Evolutionary conservation across 2,888 invertebrate species (phyloP), one percentile per base, ranked within the genome.

Genomic region (Encarsia formosa): DNA sequence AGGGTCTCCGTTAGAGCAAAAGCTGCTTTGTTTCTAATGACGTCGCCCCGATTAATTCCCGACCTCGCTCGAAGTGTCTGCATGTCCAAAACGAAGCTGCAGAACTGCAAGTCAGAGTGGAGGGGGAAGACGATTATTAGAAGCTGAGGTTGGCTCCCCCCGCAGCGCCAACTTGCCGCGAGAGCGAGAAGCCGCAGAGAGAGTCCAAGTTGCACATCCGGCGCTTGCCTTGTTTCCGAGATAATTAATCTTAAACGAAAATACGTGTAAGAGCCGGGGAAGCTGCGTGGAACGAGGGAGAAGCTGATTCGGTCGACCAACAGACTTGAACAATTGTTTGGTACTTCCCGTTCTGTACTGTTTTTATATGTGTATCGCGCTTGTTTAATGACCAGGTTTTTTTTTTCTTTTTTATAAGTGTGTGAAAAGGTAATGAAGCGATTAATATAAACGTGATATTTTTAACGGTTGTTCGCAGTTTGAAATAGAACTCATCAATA

Each of bases 181-280:
- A n/a, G n/a, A n/a, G n/a, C n/a, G n/a, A 49, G 46, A 19, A 31
- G 31, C 26, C 15, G 42, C 49, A 35, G 49, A 15, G 46, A 35
- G 16, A 32, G 45, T 22, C 3, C 43, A 20, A 31, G n/a, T 26
- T 26, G 26, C 26, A n/a, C n/a, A n/a, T n/a, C n/a, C n/a, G 23
- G 32, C 26, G 42, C 13, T 9, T 9, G 45, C 40, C 39, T 58
- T 46, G 57, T 54, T 57, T 49, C 58, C 44, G 48, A 54, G 59
- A 60, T 61, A 63, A 60, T 62, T 62, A 63, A 63, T 62, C 59
- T 62, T 57, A 56, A 61, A 59, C 56, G 58, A 59, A 61, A 60
- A 59, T 51, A 56, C 51, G 54, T 19, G 49, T 9, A 29, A 9
- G 23, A 29, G 19, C 15, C 5, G n/a, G 15, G 5, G 39, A 15